Evolutionary conservation across 2,888 invertebrate species (phyloP), one percentile per base, ranked within the genome.

Genomic region (Caenorhabditis wallacei): DNA sequence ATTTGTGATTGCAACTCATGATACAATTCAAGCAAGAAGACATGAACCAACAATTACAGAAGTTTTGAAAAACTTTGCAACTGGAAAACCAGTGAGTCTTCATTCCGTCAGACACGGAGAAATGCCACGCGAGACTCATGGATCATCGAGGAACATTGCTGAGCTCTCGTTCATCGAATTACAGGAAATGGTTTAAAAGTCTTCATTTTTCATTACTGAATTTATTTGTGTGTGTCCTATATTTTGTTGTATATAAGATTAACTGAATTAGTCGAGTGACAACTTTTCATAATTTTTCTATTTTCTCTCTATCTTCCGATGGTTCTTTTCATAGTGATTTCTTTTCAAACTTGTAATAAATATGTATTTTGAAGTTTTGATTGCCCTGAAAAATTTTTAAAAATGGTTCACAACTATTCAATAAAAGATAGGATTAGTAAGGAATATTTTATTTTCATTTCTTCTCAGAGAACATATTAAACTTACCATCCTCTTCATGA

Each of bases 111-210:
- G 64, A 35, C 69, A 63, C 2, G 61, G 46, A 0, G 76, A 71
- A 30, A 16, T 54, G 30, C 76, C 69, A 18, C 35, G 53, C 1
- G 53, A 54, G 22, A 20, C 10, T 37, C 53, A 24, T 13, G 63
- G 43, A n/a, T 51, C 71, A 16, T 24, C 61, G 18, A 61, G 82
- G 40, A 63, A 48, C 30, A 24, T 82, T 5, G 40, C 79, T 13
- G 70, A 82, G 30, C 69, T 82, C n/a, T 82, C 82, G 26, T 69
- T 82, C 43, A 79, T 82, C 40, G 82, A 82, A 20, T 48, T 82
- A 5, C 78, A 75, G 54, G 74, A 82, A 40, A 78, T 82, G 54
- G 82, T 82, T n/a, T 82, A 8, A 30, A 30, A 68, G 57, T 13
- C 18, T 37, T 11, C 26, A 8, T 20, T 57, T 46, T 57, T 35